These are phyloP conservation scores for Pyrocephalus nanus DNA, from an alignment of 2,797 vertebrate species.

Conservation along the genomic window DNA sequence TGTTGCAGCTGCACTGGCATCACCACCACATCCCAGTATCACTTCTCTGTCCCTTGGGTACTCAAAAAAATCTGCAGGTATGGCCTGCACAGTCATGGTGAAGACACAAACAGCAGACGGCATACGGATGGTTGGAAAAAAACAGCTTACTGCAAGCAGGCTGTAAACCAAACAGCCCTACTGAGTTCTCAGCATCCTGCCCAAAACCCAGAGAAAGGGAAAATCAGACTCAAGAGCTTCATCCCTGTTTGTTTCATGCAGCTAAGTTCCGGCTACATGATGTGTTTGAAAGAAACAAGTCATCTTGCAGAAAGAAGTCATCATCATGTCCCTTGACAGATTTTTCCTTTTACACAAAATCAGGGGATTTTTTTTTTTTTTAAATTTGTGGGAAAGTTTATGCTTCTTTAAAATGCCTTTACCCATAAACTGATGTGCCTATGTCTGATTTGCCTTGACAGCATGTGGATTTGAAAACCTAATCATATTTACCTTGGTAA, in stretches of 20 bases:
- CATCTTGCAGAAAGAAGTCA: not conserved
- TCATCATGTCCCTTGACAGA: not conserved
- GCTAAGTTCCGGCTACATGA: not conserved
- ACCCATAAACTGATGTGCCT: not conserved
- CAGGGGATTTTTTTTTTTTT: not conserved
- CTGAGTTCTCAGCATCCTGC: not conserved
- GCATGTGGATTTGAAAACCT: not conserved
- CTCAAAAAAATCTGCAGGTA: not conserved
- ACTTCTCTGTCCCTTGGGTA: not conserved
- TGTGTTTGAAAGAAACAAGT: too few species aligned
- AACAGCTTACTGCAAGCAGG: not conserved
- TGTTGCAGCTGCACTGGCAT: not conserved
- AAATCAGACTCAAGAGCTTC: not conserved
- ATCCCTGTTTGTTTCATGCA: not conserved
- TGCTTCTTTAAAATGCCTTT: not conserved
- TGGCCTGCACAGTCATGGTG: accelerated
- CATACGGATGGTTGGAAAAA: not conserved
- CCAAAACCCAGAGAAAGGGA: not conserved
- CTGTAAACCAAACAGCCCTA: not conserved
- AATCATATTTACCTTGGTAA: slow-evolving; percentile 13
- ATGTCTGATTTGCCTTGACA: not conserved
- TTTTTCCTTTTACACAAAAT: not conserved
- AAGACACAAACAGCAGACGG: not conserved
- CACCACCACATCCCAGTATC: not conserved
- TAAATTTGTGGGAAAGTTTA: not conserved